Evolutionary conservation across 2,797 vertebrate genomes (phyloP), one percentile per base, ranked within the genome.

Genomic region (Leptodactylus fallax): DNA sequence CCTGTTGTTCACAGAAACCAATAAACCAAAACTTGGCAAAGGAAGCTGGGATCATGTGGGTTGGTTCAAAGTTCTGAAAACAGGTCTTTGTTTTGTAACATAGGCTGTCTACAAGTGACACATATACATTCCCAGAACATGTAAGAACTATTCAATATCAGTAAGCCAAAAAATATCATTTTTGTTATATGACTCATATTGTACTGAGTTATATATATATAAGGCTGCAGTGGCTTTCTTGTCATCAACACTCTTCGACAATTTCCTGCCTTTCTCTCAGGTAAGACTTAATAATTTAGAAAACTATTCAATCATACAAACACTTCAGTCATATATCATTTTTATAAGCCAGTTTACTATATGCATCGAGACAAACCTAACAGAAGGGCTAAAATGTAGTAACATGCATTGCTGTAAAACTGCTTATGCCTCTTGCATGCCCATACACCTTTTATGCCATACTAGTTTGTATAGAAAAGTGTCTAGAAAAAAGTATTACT

Each of bases 141-240:
- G 21, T 23, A 55, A 23, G 13, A 58, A 19, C 7, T n/a, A 51
- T 76, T n/a, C 19, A 55, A 19, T n/a, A 58, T 58, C 53, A 45
- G 19, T 58, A 60, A 84, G 53, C 58, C 82, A 84, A 36, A n/a
- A 36, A 36, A 36, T 36, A 84, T 74, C 60, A 84, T 74, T 55
- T 25, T 1, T 3, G n/a, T 84, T 60, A 10, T 17, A 80, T 60
- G 16, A n/a, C 6, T 72, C 25, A 36, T 4, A 36, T 36, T 36
- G 36, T 36, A 36, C 5, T 45, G 5, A 8, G 16, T 0, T 23
- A 14, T 7, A 19, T 72, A 56, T 84, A 84, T 84, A 84, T 84
- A 84, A 36, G 17, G 10, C 19, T 6, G n/a, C 12, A 8, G 27
- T 7, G 11, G 25, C 19, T 11, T 55, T 36, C 36, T 58, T 9